A percentile compares a stretch with the other conserved stretches of the same genome.
Conservation (phyloP, 2,113 vertebrate genomes). For the Taxidea taxus region DNA sequence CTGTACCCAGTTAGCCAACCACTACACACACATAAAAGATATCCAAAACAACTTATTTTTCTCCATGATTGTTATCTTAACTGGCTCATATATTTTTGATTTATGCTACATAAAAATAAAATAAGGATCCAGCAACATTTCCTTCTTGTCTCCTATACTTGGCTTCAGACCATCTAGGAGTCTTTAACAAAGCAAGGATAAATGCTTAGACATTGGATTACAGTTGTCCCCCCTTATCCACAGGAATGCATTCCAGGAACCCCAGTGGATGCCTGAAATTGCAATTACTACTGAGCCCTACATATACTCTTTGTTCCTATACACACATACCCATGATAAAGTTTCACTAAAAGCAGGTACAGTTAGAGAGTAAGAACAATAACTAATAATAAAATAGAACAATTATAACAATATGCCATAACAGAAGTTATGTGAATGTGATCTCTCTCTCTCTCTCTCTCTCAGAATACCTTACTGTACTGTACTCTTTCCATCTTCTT, state of each 20-base stretch:
- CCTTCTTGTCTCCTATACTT: neutral
- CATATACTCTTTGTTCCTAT: neutral
- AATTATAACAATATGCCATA: neutral
- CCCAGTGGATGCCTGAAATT: neutral
- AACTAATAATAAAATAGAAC: neutral
- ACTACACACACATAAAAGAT: neutral
- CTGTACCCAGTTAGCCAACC: neutral
- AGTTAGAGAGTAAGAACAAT: neutral
- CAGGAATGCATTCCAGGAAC: neutral
- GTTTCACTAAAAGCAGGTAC: neutral
- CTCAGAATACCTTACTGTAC: neutral
- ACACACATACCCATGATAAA: neutral
- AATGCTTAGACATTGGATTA: neutral
- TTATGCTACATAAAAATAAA: slow-evolving; percentile 9
- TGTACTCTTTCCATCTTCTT: neutral
- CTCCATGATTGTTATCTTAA: neutral
- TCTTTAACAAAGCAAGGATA: neutral
- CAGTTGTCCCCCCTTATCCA: neutral
- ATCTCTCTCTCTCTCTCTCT: neutral
- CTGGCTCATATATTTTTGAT: neutral
- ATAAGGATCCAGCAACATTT: neutral
- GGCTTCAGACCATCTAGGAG: neutral
- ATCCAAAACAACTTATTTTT: neutral
- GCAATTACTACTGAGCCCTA: neutral
- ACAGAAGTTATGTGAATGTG: neutral